Conservation (phyloP, 2,888 invertebrate species). For the Thymelicus lineola region DNA sequence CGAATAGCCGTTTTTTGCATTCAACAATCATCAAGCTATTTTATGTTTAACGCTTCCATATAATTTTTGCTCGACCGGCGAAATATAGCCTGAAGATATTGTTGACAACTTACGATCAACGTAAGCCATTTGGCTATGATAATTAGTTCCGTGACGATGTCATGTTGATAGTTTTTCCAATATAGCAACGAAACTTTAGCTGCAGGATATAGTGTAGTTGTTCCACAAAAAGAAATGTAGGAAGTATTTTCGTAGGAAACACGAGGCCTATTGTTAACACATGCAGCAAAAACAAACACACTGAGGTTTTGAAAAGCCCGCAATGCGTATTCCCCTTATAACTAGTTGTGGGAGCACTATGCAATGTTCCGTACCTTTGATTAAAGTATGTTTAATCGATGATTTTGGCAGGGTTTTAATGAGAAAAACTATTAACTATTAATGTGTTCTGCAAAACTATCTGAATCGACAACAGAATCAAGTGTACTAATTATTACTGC, state of each 20-base stretch:
- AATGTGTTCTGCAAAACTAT: too few relatives aligned
- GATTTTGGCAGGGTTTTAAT: neutral
- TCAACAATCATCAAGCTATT: too few relatives aligned
- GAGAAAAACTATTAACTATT: too few relatives aligned
- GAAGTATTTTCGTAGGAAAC: slow-evolving; percentile 33
- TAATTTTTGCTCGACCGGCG: too few relatives aligned
- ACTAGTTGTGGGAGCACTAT: slow-evolving; percentile 19
- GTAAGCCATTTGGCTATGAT: neutral
- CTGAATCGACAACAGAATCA: too few relatives aligned
- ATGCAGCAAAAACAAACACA: slow-evolving; percentile 33
- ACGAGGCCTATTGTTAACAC: slow-evolving; percentile 27
- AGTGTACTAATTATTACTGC: too few relatives aligned
- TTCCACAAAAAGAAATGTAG: slow-evolving; percentile 28
- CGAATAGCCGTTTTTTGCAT: too few relatives aligned
- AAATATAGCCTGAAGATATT: too few relatives aligned
- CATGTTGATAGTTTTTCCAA: neutral
- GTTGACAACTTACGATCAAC: neutral
- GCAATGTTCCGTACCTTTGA: slow-evolving; percentile 4
- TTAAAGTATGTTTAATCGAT: neutral
- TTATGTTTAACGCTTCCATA: too few relatives aligned
- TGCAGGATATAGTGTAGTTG: slow-evolving; percentile 12
- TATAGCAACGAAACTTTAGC: neutral
- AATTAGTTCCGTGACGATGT: neutral
- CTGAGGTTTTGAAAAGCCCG: slow-evolving; percentile 35
- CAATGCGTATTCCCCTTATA: slow-evolving; percentile 29